A percentile compares a stretch with the other conserved stretches of the same genome.
phyloP scores from a whole-genome alignment of 2,888 invertebrate species.

The Altica lythri region DNA sequence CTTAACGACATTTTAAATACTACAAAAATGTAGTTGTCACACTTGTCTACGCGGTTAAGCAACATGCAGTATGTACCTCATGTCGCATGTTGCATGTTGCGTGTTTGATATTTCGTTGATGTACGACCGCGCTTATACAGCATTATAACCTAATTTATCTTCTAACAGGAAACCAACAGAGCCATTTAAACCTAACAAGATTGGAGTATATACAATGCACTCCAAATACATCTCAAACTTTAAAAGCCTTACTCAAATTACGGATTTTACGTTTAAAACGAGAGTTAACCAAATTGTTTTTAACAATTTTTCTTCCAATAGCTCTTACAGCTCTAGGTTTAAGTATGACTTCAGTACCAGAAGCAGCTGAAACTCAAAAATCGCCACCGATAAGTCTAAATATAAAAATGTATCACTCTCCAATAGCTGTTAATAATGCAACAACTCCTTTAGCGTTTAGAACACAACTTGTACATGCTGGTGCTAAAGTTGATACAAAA shows the following conservation, averaged over 20 bases:
- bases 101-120: no score
- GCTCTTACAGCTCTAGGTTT: constrained; percentile 71
- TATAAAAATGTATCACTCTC: constrained; percentile 65
- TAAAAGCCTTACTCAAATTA: constrained; percentile 70
- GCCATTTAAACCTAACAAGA: constrained; percentile 63
- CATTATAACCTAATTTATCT: no score
- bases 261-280: constrained; percentile 69
- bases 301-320: constrained; percentile 74
- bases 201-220: constrained; percentile 68
- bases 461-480: constrained; percentile 49
- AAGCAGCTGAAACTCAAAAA: constrained; percentile 68
- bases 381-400: constrained; percentile 66
- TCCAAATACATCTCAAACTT: constrained; percentile 66
- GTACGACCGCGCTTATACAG: no score
- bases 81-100: no score
- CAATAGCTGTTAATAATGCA: constrained; percentile 67
- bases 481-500: constrained; percentile 55
- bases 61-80: no score
- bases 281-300: constrained; percentile 69
- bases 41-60: no score
- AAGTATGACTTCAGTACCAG: constrained; percentile 56
- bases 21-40: no score
- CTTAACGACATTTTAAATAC: no score
- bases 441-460: constrained; percentile 53
- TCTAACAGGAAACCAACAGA: constrained; percentile 56